Evolutionary conservation across 2,797 vertebrate genomes (phyloP), one percentile per base, ranked within the genome.

Genomic region (Leptoclinus maculatus): DNA sequence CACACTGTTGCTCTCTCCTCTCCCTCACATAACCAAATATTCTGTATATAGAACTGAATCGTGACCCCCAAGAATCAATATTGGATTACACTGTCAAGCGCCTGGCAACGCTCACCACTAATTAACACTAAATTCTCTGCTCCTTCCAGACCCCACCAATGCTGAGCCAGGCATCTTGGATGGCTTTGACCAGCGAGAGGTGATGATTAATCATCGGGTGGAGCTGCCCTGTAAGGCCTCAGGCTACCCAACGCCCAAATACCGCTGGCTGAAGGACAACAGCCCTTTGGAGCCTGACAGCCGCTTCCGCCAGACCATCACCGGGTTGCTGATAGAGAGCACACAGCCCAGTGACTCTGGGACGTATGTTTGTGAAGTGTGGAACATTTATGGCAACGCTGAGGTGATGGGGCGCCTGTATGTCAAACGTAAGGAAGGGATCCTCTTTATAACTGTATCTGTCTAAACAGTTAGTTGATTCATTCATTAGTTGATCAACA

Each of bases 241-340:
- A 17, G 98, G 97, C 84, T 97, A 98, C 92, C 98, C 98, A 0
- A 91, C 96, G 66, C 98, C 98, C 87, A 97, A 98, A 84, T 98
- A 98, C 92, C 98, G 97, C 90, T 99, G 98, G 98, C 95, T 99
- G 87, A 98, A 98, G 89, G 97, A 99, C 94, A 99, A 97, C 78
- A 95, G 97, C 86, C 98, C 97, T 66, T 91, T 98, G 93, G 97
- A 99, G 88, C 96, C 97, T 21, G 98, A 98, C 90, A 97, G 94
- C 88, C 96, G 96, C 82, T 98, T 98, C 93, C 96, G 96, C 45
- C 97, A 97, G 90, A 98, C 97, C 2, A 92, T 96, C 80, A 96
- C 95, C 0, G 98, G 98, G 63, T 91, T 99, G 79, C 95, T 98
- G 83, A 98, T 99, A 4, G 97, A 98, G 91, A 97, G 95, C 84